Conservation (phyloP, 2,113 vertebrate genomes). For the Tachysurus fulvidraco region DNA sequence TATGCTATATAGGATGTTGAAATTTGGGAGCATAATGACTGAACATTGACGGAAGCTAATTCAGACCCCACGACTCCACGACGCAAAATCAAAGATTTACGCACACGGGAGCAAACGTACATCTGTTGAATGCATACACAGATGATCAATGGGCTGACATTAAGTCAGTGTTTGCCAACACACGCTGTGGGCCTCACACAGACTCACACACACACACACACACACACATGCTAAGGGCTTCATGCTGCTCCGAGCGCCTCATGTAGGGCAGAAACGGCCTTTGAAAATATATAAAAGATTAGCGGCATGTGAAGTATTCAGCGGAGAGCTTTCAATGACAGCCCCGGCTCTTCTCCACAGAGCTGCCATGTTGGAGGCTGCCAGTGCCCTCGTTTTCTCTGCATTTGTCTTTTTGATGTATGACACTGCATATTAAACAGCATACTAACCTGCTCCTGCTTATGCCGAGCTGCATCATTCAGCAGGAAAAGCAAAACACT, state of each 20-base stretch:
- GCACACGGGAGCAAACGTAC: slow-evolving; percentile 54
- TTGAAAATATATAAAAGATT: slow-evolving; percentile 44
- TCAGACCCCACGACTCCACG: slow-evolving; percentile 51
- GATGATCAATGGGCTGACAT: slow-evolving; percentile 48
- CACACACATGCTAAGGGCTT: slow-evolving; percentile 7
- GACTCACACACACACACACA: background rate
- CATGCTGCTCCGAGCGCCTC: slow-evolving; percentile 28
- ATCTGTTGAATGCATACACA: slow-evolving; percentile 53
- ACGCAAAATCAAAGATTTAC: slow-evolving; percentile 57
- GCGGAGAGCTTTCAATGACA: slow-evolving; percentile 37
- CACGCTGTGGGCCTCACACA: slow-evolving; percentile 27
- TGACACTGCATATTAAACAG: slow-evolving; percentile 45
- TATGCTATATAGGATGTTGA: slow-evolving; percentile 42
- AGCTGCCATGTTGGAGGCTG: slow-evolving; percentile 33
- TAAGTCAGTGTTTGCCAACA: slow-evolving; percentile 48
- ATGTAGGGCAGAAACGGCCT: slow-evolving; percentile 35
- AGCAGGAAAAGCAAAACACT: background rate
- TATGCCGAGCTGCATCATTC: slow-evolving; percentile 21
- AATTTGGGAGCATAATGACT: slow-evolving; percentile 58
- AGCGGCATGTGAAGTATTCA: slow-evolving; percentile 46
- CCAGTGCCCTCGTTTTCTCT: slow-evolving; percentile 31
- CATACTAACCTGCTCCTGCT: slow-evolving; percentile 40
- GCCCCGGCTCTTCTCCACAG: background rate
- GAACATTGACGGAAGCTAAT: slow-evolving; percentile 66
- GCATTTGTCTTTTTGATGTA: slow-evolving; percentile 55